Conservation (phyloP, 2,797 vertebrate species). For the Neoniphon sammara region DNA sequence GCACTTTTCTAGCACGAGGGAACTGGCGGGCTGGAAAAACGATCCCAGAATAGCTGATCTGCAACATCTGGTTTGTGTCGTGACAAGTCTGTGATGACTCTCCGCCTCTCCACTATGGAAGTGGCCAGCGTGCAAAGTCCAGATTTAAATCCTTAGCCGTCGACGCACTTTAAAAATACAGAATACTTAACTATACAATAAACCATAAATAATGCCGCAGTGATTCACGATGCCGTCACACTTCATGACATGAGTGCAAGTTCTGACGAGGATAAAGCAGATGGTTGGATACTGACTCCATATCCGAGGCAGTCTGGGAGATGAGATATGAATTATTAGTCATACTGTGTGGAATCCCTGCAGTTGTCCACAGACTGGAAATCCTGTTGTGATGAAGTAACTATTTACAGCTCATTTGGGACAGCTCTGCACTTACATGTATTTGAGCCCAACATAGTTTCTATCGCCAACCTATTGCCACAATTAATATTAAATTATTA, state of each 20-base stretch:
- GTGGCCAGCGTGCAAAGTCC: conserved; percentile 46
- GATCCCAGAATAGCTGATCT: conserved; percentile 72
- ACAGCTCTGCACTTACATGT: not conserved
- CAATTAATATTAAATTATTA: conserved; percentile 26
- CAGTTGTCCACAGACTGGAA: conserved; percentile 30
- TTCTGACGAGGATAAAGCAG: conserved; percentile 42
- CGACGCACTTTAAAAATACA: conserved; percentile 46
- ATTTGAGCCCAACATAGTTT: not conserved
- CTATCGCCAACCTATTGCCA: not conserved
- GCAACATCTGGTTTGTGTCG: conserved; percentile 78
- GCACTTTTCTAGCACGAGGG: conserved; percentile 56
- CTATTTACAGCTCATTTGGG: conserved; percentile 12
- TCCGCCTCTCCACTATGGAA: conserved; percentile 50
- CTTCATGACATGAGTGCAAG: conserved; percentile 30
- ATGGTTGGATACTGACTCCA: conserved; percentile 44
- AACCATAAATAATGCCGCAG: conserved; percentile 40
- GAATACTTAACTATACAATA: conserved; percentile 37
- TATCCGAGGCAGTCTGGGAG: conserved; percentile 22
- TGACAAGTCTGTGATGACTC: conserved; percentile 69
- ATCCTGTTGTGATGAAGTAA: conserved; percentile 11
- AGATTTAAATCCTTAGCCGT: conserved; percentile 48
- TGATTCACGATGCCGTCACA: conserved; percentile 63
- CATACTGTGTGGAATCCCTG: conserved; percentile 45
- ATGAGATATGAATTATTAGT: conserved; percentile 49
- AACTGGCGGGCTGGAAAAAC: conserved; percentile 69